Percentiles rank a stretch among this genome's conserved stretches.
Conservation (phyloP, 2,797 vertebrate species). For the Bovichtus diacanthus region DNA sequence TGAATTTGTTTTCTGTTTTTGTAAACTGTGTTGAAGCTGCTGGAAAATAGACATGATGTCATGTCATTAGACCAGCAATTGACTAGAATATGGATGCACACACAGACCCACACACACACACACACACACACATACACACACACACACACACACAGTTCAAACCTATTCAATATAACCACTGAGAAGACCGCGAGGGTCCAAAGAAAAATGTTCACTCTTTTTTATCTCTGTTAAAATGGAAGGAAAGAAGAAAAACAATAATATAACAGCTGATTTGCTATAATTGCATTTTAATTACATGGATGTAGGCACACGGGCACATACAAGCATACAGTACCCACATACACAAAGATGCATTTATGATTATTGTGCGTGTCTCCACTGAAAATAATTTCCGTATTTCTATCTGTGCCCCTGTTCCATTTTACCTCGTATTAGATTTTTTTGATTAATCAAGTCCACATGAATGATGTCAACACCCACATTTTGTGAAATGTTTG, state of each 20-base stretch:
- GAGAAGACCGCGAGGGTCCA: too few species aligned
- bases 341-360: not conserved
- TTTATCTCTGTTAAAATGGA: too few species aligned
- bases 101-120: too few species aligned
- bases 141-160: too few species aligned
- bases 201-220: too few species aligned
- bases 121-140: too few species aligned
- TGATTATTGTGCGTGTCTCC: not conserved
- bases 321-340: not conserved
- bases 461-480: constrained; percentile 66
- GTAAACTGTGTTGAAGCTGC: constrained; percentile 1
- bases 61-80: not conserved
- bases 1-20: constrained; percentile 18
- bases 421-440: constrained; percentile 63
- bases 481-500: constrained; percentile 71
- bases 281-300: not conserved
- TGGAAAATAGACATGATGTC: not conserved
- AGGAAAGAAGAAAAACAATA: too few species aligned
- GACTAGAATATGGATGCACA: not conserved
- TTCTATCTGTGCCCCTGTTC: constrained; percentile 28
- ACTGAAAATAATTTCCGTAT: not conserved
- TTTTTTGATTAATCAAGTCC: constrained; percentile 72
- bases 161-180: too few species aligned
- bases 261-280: too few species aligned
- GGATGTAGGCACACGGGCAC: not conserved